Conservation (phyloP, 2,888 invertebrate genomes). For the Campaea margaritaria region DNA sequence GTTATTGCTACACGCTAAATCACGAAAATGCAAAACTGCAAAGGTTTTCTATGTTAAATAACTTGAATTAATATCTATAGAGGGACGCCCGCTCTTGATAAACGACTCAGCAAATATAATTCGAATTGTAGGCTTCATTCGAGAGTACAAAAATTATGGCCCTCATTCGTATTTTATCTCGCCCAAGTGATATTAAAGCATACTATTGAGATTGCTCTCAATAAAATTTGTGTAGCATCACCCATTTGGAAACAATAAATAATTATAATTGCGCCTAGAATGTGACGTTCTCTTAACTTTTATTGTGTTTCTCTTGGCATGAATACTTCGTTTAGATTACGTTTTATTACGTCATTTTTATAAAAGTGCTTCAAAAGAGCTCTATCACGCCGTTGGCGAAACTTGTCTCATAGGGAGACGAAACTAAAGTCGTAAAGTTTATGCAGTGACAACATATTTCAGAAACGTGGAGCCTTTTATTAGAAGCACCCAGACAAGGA, state of each 20-base stretch:
- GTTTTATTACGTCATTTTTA: constrained; percentile 35
- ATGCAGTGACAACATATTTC: constrained; percentile 84
- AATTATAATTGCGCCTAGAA: constrained; percentile 73
- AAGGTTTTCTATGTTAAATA: constrained; percentile 57
- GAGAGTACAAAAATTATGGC: constrained; percentile 73
- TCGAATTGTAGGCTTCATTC: constrained; percentile 72
- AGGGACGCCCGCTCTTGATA: constrained; percentile 54
- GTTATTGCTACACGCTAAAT: constrained; percentile 52
- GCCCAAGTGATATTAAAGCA: constrained; percentile 62
- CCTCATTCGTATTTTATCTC: constrained; percentile 72
- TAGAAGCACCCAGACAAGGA: constrained; percentile 75
- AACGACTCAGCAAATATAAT: constrained; percentile 68
- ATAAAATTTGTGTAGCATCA: constrained; percentile 73
- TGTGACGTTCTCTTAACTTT: constrained; percentile 58
- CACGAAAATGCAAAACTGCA: constrained; percentile 58
- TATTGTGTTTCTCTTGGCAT: constrained; percentile 45
- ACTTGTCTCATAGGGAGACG: constrained; percentile 67
- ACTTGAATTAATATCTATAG: constrained; percentile 58
- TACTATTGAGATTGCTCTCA: constrained; percentile 81
- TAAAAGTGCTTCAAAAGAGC: constrained; percentile 53
- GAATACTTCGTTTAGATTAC: constrained; percentile 43
- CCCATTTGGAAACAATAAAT: constrained; percentile 76
- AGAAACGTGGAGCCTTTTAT: constrained; percentile 76
- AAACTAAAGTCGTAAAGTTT: constrained; percentile 81
- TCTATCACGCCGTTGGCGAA: constrained; percentile 55